Conservation (phyloP, 2,113 vertebrate genomes). For the Microtus pennsylvanicus region DNA sequence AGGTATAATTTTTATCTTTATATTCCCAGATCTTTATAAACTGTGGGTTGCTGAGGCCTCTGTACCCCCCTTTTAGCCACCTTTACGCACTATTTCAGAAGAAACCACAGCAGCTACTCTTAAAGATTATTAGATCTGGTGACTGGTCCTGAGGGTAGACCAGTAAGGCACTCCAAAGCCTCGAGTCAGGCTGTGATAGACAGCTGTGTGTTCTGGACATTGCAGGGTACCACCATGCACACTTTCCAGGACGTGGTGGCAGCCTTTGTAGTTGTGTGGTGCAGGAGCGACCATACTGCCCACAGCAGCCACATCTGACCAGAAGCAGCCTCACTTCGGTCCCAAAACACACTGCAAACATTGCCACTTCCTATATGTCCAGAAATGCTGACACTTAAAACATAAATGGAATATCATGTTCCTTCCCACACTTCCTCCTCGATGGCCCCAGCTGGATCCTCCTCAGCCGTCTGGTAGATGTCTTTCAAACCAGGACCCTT, state of each 20-base stretch:
- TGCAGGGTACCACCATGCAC: neutral
- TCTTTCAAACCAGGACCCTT: constrained; percentile 34
- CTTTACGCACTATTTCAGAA: neutral
- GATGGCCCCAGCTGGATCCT: neutral
- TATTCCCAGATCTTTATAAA: constrained; percentile 39
- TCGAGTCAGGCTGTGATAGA: neutral
- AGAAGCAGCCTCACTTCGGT: neutral
- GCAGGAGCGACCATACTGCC: neutral
- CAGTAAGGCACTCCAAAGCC: neutral
- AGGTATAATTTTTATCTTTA: neutral
- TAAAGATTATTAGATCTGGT: neutral
- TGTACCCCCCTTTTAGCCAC: too few species aligned
- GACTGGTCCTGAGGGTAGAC: neutral
- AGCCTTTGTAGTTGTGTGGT: neutral
- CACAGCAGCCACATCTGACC: neutral
- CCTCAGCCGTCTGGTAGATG: accelerated
- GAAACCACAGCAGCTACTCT: neutral
- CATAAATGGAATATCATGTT: neutral
- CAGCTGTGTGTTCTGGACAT: neutral
- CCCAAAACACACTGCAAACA: neutral
- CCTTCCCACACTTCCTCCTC: accelerated
- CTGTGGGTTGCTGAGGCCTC: neutral
- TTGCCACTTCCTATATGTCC: neutral
- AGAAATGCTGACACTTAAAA: neutral
- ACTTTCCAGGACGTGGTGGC: too few species aligned